Base-by-base conservation (phyloP, 2,797 vertebrate genomes). In the Lateolabrax maculatus region DNA sequence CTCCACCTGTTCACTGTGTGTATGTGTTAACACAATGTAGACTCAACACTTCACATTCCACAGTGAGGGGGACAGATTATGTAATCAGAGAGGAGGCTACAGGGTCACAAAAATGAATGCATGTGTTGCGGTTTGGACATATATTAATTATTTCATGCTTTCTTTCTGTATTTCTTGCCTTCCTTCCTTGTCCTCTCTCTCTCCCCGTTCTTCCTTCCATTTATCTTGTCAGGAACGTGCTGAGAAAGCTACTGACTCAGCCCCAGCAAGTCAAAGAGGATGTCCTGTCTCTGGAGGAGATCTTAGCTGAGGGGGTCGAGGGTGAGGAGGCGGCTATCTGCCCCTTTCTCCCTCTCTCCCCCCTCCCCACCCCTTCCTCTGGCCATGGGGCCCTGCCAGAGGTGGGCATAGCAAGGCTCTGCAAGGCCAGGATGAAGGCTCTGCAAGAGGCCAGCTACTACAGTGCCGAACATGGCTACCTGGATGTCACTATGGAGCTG, bases 401-500 rank as follows among this genome's bases (percentile, higher is more conserved):
- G 34, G 97, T 95, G 72, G 96, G 95, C 4, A 94, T 96, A 0
- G 93, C 97, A 5, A 90, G 94, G 75, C 96, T 99, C 2, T 97
- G 97, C 87, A 97, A 96, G 77, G 96, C 98, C 3, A 91, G 97
- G 69, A 98, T 95, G 87, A 99, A 99, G 93, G 97, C 98, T 13
- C 94, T 99, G 87, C 98, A 99, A 88, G 97, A 99, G 88, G 97
- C 98, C 72, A 98, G 96, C 92, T 99, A 98, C 90, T 99, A 98
- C 95, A 99, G 98, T 0, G 96, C 98, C 0, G 98, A 99, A 90
- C 98, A 99, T 0, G 96, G 98, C 79, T 99, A 99, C 9, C 95
- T 99, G 76, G 98, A 99, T 51, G 98, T 99, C 94, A 99, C 98
- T 91, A 96, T 99, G 97, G 98, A 99, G 95, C 97, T 99, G 39